Evolutionary conservation across 2,888 invertebrate genomes (phyloP), one percentile per base, ranked within the genome.

Genomic region (Eurois occulta): DNA sequence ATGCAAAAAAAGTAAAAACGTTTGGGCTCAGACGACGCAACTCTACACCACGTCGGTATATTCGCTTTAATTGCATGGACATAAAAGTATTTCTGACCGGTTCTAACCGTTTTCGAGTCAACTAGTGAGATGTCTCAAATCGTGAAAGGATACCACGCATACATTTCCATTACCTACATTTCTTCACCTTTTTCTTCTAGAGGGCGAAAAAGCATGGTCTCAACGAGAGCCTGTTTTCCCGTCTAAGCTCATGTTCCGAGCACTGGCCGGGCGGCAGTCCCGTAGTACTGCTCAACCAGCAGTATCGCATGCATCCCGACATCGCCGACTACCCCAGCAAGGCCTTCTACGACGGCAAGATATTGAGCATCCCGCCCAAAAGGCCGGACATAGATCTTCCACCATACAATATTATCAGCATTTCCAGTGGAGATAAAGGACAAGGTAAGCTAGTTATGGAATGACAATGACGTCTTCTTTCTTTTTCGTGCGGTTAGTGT

Each of bases 281-380:
- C 0, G 95, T 97, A 16, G 94, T 97, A 83, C 94, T 97, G 87
- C 95, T 98, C 48, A 95, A 97, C 84, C 96, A 95, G 4, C 99
- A 99, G 93, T 99, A 99, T 94, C 97, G 99, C 83, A 99, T 99
- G 99, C 98, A 98, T 87, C 97, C 97, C 1, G 98, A 98, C 75
- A 99, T 99, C 86, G 98, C 98, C 4, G 94, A 96, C 76, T 99
- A 98, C 97, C 99, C 99, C 1, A 98, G 98, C 93, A 93, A 96
- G 58, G 97, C 97, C 67, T 98, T 98, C 94, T 98, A 99, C 92
- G 95, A 94, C 66, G 97, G 97, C 13, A 94, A 91, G 82, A 94
- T 98, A 70, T 89, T 86, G 66, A 95, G 93, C 74, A 87, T 90
- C n/a, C 88, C 92, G 41, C 89, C 90, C 28, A 74, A 83, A 52